These are phyloP conservation scores for Myanophis thanlyinensis DNA, from an alignment of 2,113 vertebrate species.

Conservation along the genomic window DNA sequence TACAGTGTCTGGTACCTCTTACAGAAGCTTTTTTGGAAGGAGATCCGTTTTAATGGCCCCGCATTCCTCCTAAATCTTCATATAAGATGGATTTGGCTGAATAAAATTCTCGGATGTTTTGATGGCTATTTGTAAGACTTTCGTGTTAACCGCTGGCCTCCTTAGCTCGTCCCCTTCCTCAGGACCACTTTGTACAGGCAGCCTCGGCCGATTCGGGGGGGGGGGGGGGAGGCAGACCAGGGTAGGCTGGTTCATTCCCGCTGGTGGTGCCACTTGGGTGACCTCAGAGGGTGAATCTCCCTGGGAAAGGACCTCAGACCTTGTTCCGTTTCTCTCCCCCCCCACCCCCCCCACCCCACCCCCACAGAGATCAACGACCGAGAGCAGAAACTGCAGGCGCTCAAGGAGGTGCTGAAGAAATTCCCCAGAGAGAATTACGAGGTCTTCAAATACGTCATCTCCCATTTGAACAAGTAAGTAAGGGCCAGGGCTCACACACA, in stretches of 20 bases:
- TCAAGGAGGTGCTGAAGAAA: slow-evolving; percentile 88
- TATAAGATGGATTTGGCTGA: background rate
- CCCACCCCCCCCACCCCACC: too few relatives aligned
- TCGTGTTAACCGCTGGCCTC: background rate
- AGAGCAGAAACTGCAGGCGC: slow-evolving; percentile 87
- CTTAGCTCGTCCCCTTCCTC: too few relatives aligned
- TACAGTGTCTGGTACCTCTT: background rate
- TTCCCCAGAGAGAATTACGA: slow-evolving; percentile 95
- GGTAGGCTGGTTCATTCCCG: background rate
- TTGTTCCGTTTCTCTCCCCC: background rate
- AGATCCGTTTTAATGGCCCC: background rate
- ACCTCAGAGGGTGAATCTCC: too few relatives aligned
- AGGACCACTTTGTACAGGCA: background rate
- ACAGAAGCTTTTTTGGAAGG: background rate
- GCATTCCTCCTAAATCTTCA: background rate
- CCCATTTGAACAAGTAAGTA: slow-evolving; percentile 90
- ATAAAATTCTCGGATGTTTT: background rate
- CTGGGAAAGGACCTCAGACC: too few relatives aligned
- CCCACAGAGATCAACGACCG: slow-evolving; percentile 91
- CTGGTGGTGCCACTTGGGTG: background rate
- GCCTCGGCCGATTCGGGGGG: too few relatives aligned
- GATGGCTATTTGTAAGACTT: background rate
- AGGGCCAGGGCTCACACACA: too few relatives aligned
- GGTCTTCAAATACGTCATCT: slow-evolving; percentile 95
- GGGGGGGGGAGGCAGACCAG: background rate